Percentiles rank a stretch among this genome's conserved stretches.
Conservation (phyloP, 1,140 invertebrate genomes). For the Drosophila punjabiensis region DNA sequence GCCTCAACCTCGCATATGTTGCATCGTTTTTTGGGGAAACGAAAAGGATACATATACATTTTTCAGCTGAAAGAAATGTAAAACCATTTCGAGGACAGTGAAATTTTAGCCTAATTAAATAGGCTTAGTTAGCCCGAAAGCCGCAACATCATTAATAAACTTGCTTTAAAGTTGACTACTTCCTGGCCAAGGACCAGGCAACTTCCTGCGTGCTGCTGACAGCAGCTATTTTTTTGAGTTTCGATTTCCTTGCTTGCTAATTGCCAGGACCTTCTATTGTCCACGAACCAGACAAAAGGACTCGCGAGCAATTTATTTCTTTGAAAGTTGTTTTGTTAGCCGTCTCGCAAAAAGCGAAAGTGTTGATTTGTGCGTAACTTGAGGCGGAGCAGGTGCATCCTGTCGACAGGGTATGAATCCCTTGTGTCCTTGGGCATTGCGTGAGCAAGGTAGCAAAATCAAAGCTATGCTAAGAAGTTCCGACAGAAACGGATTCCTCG, state of each 20-base stretch:
- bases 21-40: conserved; percentile 39
- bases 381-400: conserved; percentile 71
- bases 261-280: conserved; percentile 43
- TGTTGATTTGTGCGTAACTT: conserved; percentile 75
- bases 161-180: conserved; percentile 41
- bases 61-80: conserved; percentile 17
- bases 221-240: conserved; percentile 45
- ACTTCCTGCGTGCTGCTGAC: conserved; percentile 54
- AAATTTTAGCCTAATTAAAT: conserved; percentile 55
- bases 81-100: conserved; percentile 12
- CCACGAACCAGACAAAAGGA: conserved; percentile 24
- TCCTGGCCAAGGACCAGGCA: conserved; percentile 29
- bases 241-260: conserved; percentile 53
- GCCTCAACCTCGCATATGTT: conserved; percentile 60
- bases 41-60: not conserved
- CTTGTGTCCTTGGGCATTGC: conserved; percentile 29
- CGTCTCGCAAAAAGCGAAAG: conserved; percentile 61
- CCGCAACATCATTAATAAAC: conserved; percentile 53
- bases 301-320: conserved; percentile 25
- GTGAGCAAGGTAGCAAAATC: conserved; percentile 16
- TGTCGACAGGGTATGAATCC: conserved; percentile 36
- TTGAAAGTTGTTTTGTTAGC: conserved; percentile 20
- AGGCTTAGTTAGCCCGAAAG: conserved; percentile 1
- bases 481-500: conserved; percentile 21
- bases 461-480: conserved; percentile 27